Base-by-base conservation (phyloP, 2,888 invertebrate genomes). In the Leptogaster cylindrica region DNA sequence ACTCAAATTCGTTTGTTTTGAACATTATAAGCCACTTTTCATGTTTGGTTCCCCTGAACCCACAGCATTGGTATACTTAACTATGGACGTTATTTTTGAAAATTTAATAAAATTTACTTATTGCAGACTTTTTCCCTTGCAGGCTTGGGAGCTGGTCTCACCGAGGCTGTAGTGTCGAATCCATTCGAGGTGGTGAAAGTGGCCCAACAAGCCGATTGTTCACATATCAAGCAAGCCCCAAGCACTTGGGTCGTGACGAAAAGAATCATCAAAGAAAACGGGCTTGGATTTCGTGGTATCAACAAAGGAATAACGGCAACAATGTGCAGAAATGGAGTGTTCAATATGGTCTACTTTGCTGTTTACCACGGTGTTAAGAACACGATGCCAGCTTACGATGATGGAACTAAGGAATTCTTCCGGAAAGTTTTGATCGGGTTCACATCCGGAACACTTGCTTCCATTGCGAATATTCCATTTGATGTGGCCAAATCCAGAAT, bases 121-220 rank as follows among this genome's bases (percentile, higher is more conserved):
- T 46, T 23, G 73, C 83, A 95, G 92, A 92, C 93, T 14, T 93
- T 92, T 79, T 88, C 94, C 2, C 79, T 94, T 74, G 93, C 97
- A 70, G 97, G 97, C 41, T 83, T 95, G 8, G 89, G 89, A 67
- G 92, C 95, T 48, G 97, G 97, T 52, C 81, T 93, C 2, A 92
- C 96, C n/a, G 96, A 97, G 82, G 95, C 91, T 4, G 85, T 96
- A 70, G 84, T 95, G 65, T 92, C 95, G 0, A 96, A 96, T 82
- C 96, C 96, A 0, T 96, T 96, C 78, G 96, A 97, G 85, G 94
- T 95, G 28, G 93, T 97, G 0, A 97, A 97, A 85, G 95, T 97
- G n/a, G 88, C 88, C 1, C 81, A 93, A 70, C 93, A 93, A 77
- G 88, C 92, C 0, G 89, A 93, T 76, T 87, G 87, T 66, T 83